These are phyloP conservation scores for Sus cebifrons DNA, from an alignment of 2,797 vertebrate species.

Conservation along the genomic window DNA sequence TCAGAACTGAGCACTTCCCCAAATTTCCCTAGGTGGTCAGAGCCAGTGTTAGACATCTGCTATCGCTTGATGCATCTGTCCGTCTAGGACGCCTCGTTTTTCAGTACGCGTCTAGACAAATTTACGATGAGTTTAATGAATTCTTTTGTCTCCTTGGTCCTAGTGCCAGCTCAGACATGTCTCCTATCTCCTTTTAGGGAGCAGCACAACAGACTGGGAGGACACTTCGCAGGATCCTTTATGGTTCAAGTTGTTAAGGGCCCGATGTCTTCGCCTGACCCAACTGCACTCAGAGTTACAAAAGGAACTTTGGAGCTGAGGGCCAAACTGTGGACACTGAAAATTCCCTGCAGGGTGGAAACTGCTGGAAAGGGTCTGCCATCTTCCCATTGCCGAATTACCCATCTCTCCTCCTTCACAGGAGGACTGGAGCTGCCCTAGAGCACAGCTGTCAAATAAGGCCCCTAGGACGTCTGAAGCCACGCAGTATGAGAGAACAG, in stretches of 20 bases:
- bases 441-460: background rate
- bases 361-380: conserved; percentile 22
- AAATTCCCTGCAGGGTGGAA: background rate
- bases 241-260: background rate
- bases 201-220: background rate
- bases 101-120: conserved; percentile 28
- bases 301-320: background rate
- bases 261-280: background rate
- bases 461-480: fast-evolving
- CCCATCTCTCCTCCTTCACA: background rate
- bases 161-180: conserved; percentile 21
- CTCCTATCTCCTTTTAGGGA: background rate
- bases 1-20: conserved; percentile 25
- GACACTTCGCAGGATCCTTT: background rate
- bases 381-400: conserved; percentile 40
- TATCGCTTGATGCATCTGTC: background rate
- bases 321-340: background rate
- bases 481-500: background rate
- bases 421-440: background rate
- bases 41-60: background rate
- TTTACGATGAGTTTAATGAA: conserved; percentile 52
- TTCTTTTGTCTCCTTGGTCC: conserved; percentile 44
- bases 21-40: background rate
- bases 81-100: background rate
- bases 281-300: background rate